Evolutionary conservation across 2,797 vertebrate genomes (phyloP).

Genomic region (Mergus octosetaceus): DNA sequence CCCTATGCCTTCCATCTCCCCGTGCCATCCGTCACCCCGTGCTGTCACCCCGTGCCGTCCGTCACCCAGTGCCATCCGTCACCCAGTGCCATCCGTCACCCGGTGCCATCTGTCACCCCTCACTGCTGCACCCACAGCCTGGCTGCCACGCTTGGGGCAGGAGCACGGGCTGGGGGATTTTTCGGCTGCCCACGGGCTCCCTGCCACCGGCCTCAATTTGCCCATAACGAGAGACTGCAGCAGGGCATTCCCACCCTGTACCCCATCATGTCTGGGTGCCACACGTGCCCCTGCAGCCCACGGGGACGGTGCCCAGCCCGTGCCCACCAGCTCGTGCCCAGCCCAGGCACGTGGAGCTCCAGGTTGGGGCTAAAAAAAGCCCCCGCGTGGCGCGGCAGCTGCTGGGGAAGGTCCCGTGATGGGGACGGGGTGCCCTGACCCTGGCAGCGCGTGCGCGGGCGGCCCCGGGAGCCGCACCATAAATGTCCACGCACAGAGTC

Average conservation of each 20-base stretch:
- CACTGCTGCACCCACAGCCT: too few species aligned
- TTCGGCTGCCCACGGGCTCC: neutral
- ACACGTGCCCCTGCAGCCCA: neutral
- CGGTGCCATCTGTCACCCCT: too few species aligned
- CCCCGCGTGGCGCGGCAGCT: conserved; percentile 13
- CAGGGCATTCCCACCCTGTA: neutral
- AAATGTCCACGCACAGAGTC: conserved; percentile 48
- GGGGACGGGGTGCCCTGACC: neutral
- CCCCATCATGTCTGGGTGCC: neutral
- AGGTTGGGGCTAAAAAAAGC: conserved; percentile 29
- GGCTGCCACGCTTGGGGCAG: too few species aligned
- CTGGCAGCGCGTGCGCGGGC: neutral
- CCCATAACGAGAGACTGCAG: neutral
- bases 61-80: too few species aligned
- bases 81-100: too few species aligned
- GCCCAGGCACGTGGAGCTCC: neutral
- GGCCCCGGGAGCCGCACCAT: neutral
- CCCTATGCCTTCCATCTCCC: too few species aligned
- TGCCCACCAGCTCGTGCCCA: neutral
- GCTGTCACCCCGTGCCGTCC: too few species aligned
- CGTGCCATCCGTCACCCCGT: too few species aligned
- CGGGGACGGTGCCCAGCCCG: neutral
- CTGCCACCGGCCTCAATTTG: neutral
- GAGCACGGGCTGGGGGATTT: neutral
- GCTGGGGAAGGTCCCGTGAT: neutral